Evolutionary conservation across 2,113 vertebrate species (phyloP), one percentile per base, ranked within the genome.

Genomic region (Brachypodius melanocephalos): DNA sequence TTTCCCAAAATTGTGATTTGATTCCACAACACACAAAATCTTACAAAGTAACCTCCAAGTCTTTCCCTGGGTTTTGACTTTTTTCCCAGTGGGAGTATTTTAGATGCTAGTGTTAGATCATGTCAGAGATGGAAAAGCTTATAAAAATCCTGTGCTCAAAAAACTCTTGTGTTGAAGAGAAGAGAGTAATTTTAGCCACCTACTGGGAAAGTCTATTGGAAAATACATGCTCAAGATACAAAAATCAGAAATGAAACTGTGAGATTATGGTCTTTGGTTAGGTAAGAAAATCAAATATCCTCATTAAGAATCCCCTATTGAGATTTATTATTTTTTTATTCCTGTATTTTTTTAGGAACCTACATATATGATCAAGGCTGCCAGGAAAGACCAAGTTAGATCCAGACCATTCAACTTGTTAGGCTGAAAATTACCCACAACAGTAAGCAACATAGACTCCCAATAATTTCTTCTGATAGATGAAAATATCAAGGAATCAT

Each of bases 371-470:
- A 67, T 21, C 24, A 77, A 71, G 65, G 20, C 6, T 75, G 29
- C 8, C 49, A 71, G 24, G 10, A 76, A 76, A 55, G 12, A 36
- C 17, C 48, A 63, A 55, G 13, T 52, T 55, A 83, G 42, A 54
- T 5, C 2, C 16, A 66, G 29, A 34, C 6, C 2, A 2, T 5
- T 62, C 21, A 26, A 45, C 48, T n/a, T 71, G 26, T n/a, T 22
- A 38, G 18, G 38, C 10, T 69, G 26, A 19, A 59, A 79, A 73
- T 34, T 4, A 32, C 11, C 40, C 36, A 51, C 5, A 65, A 65
- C 40, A 81, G 4, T 15, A 67, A 55, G 2, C 46, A 17, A 74
- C 6, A 40, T 0, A 46, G 4, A 4, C 15, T 11, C 28, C 28
- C 7, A 29, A 4, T 7, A 49, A 24, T 68, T 68, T 45, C 19